These are phyloP conservation scores for Triplophysa tibetana DNA, from an alignment of 2,113 vertebrate species.

Conservation along the genomic window DNA sequence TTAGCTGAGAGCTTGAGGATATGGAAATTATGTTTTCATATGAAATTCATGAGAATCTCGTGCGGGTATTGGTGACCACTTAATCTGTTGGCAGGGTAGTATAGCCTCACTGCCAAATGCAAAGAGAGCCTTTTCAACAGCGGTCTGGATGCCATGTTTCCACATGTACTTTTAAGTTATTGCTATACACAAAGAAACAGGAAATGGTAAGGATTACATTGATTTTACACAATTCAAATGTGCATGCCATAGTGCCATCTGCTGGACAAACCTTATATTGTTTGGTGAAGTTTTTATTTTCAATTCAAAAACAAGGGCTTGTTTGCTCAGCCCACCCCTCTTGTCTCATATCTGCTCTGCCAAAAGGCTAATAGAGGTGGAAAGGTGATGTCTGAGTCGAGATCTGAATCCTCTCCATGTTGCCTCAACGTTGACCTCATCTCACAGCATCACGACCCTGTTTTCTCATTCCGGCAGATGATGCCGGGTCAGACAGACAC, in stretches of 20 bases:
- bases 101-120: constrained; percentile 50
- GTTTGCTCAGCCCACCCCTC: constrained; percentile 21
- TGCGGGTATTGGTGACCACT: constrained; percentile 66
- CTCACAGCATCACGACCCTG: constrained; percentile 64
- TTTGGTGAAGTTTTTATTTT: not conserved
- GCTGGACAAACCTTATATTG: not conserved
- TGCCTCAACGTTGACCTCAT: constrained; percentile 58
- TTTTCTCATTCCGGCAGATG: constrained; percentile 65
- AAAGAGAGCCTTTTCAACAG: constrained; percentile 61
- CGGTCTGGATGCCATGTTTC: constrained; percentile 62
- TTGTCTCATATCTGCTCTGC: constrained; percentile 51
- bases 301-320: not conserved
- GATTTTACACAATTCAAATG: not conserved
- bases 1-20: constrained; percentile 73
- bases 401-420: constrained; percentile 54
- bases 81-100: constrained; percentile 67
- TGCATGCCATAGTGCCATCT: constrained; percentile 28
- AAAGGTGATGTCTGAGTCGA: constrained; percentile 55
- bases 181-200: constrained; percentile 43
- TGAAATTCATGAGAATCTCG: constrained; percentile 66
- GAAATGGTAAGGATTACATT: not conserved
- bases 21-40: constrained; percentile 70
- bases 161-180: constrained; percentile 66
- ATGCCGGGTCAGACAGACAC: constrained; percentile 66
- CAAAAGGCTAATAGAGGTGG: constrained; percentile 51